Evolutionary conservation across 1,140 invertebrate species (phyloP), one percentile per base, ranked within the genome.

Genomic region (Drosophila lacertosa): DNA sequence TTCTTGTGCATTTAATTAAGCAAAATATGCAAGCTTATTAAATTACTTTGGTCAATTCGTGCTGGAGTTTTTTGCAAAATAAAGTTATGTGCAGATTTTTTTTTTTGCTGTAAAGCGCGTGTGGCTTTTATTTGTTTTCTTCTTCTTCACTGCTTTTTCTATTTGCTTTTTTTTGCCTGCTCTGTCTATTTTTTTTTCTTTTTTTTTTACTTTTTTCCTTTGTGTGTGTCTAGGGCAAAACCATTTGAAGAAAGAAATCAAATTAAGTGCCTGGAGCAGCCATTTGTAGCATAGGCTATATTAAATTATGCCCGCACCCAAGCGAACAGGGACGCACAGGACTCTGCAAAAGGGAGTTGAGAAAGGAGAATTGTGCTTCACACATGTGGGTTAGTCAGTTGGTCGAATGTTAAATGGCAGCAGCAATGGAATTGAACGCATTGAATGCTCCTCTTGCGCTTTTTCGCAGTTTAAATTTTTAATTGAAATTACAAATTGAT

Each of bases 401-500:
- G 32, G 39, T 37, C 10, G 42, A 11, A 5, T 48, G 58, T 48
- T 69, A 63, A 69, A 54, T 54, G 59, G 58, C 66, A 63, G 50
- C 58, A 37, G 58, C 66, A 54, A 69, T 68, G 57, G 57, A 68
- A 62, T 68, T 62, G 65, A 69, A 63, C 55, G 29, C n/a, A n/a
- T n/a, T n/a, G 10, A 50, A 69, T 55, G 45, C 35, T 42, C 4
- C 10, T 44, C 57, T 45, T 63, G 66, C 54, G 70, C 64, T 57
- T 74, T 74, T 65, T 72, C 58, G 65, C 66, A 63, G 70, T 68
- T 82, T 83, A 72, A 84, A 83, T 83, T 84, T 84, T 83, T 84
- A 83, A 84, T 84, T 83, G 71, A 84, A 83, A 83, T 83, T 83
- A 83, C 80, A 72, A 79, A 83, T 83, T 83, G 75, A 83, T 83